These are phyloP conservation scores for Agriopis leucophaearia DNA, from an alignment of 2,888 invertebrate species.

Conservation along the genomic window DNA sequence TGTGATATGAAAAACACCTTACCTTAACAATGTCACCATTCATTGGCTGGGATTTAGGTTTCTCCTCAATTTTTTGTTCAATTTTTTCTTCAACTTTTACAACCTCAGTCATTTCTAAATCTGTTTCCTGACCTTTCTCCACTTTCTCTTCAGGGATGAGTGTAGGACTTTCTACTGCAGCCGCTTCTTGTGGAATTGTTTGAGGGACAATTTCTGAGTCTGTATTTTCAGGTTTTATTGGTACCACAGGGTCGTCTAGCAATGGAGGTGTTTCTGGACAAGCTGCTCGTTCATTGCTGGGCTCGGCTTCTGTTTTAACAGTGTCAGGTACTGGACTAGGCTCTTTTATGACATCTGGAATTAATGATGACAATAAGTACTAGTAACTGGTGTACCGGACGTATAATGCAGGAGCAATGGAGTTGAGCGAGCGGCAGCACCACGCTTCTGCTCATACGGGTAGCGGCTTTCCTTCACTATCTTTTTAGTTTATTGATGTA, in stretches of 20 bases:
- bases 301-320: slow-evolving; percentile 12
- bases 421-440: too few species aligned
- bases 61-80: slow-evolving; percentile 59
- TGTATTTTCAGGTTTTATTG: not conserved
- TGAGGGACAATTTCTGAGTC: slow-evolving; percentile 8
- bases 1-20: slow-evolving; percentile 43
- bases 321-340: slow-evolving; percentile 41
- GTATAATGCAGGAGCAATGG: too few species aligned
- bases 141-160: slow-evolving; percentile 49
- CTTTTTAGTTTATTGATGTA: too few species aligned
- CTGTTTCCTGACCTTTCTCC: slow-evolving; percentile 49
- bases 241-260: slow-evolving; percentile 17
- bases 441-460: too few species aligned
- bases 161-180: not conserved
- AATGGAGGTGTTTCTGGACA: slow-evolving; percentile 41
- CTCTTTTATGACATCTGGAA: slow-evolving; percentile 62
- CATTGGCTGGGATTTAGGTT: slow-evolving; percentile 63
- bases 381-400: too few species aligned
- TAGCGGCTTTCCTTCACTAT: too few species aligned
- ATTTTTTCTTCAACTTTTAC: slow-evolving; percentile 59
- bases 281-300: slow-evolving; percentile 42
- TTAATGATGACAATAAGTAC: not conserved
- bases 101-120: slow-evolving; percentile 71
- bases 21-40: slow-evolving; percentile 79
- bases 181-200: not conserved